Base-by-base conservation (phyloP, 2,113 vertebrate species). In the Perca fluviatilis region DNA sequence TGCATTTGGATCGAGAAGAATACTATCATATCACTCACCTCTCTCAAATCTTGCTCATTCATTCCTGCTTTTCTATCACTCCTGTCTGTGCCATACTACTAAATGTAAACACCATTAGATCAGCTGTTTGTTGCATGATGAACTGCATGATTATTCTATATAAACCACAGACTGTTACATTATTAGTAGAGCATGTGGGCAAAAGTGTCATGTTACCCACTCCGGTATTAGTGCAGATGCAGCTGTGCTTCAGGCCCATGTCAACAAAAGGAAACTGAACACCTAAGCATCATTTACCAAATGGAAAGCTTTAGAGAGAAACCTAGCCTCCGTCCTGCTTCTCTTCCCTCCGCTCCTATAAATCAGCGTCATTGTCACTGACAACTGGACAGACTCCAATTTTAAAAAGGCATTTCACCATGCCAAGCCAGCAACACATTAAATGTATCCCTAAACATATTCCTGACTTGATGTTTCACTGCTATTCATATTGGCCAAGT, bases 251-350 rank as follows among this genome's bases (percentile, higher is more conserved):
- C 58, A 57, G 78, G 74, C 70, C 53, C 80, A 57, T 79, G 81
- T 83, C 80, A 79, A 65, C 77, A 72, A 50, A 50, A 68, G 68
- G 82, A 77, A 83, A 77, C 62, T 76, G 71, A 88, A 74, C 80
- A 69, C 61, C 84, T 81, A 68, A 89, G 92, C 81, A 71, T 85
- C 80, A 91, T 88, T 92, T 88, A 84, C 79, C 83, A 82, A 91
- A 91, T 90, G 77, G 85, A 84, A 87, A 68, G 83, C 87, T 89
- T 87, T 68, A 16, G 60, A 89, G 76, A 58, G 53, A 90, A 90
- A 88, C 77, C 56, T 9, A 49, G 83, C 69, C 77, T 51, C 40
- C 58, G 61, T 80, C 64, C 79, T 63, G 71, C 63, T 67, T 83
- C 63, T 78, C 74, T 84, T 57, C 70, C 63, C 70, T 61, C 62